Percentiles rank a stretch among this genome's conserved stretches.
Evolutionary conservation across 2,888 invertebrate species (phyloP).

Genomic region (Philereme transversata): DNA sequence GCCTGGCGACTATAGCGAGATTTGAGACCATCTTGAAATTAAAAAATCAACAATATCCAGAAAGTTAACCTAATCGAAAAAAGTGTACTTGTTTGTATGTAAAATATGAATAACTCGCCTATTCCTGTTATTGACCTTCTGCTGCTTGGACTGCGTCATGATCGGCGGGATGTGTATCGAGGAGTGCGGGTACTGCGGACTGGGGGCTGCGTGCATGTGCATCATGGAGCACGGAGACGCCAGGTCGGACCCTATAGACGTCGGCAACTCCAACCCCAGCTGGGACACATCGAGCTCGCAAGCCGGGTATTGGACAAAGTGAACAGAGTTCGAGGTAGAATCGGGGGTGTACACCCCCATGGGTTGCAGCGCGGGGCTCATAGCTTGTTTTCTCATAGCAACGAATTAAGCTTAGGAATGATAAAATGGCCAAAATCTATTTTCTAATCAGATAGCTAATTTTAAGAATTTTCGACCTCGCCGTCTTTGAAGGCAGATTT

Average conservation of each 20-base stretch:
- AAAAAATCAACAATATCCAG: too few species aligned
- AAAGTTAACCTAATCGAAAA: too few species aligned
- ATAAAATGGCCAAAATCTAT: too few species aligned
- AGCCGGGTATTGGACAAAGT: constrained; percentile 90
- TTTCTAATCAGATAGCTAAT: too few species aligned
- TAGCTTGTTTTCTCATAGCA: too few species aligned
- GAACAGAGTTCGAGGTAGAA: constrained; percentile 92
- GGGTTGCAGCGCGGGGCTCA: constrained; percentile 87
- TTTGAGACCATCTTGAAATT: too few species aligned
- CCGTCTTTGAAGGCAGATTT: too few species aligned
- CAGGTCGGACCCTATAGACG: constrained; percentile 94
- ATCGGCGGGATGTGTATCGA: constrained; percentile 79
- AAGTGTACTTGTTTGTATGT: too few species aligned
- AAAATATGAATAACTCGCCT: constrained; percentile 51
- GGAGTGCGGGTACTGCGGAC: constrained; percentile 85
- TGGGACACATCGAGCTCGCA: constrained; percentile 94
- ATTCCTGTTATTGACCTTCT: constrained; percentile 77
- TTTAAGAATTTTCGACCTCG: too few species aligned
- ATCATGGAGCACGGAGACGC: constrained; percentile 91
- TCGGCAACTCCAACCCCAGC: constrained; percentile 93
- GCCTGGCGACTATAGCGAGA: too few species aligned
- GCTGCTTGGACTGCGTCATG: constrained; percentile 81
- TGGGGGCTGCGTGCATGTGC: constrained; percentile 76
- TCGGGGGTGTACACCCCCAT: constrained; percentile 95
- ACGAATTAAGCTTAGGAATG: too few species aligned